Evolutionary conservation across 2,888 invertebrate species (phyloP).

Genomic region (Epiblema foenella): DNA sequence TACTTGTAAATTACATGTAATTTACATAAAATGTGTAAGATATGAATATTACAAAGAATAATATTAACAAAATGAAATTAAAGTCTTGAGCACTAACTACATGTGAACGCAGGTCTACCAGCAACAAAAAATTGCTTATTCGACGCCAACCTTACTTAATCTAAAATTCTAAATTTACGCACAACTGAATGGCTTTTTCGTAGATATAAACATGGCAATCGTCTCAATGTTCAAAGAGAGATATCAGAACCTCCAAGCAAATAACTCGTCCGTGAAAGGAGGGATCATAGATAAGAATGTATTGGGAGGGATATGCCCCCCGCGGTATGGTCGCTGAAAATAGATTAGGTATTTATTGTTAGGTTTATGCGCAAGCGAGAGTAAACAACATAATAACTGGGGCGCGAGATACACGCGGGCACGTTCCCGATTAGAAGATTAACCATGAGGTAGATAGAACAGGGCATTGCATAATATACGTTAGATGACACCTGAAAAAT

Average conservation of each 20-base stretch:
- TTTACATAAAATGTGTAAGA: too few species aligned
- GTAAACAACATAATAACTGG: constrained; percentile 13
- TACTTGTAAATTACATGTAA: too few species aligned
- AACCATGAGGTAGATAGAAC: background rate
- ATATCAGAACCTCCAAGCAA: background rate
- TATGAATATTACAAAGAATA: too few species aligned
- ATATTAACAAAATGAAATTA: too few species aligned
- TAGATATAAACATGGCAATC: constrained; percentile 4
- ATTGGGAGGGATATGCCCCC: too few species aligned
- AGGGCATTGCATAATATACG: too few species aligned
- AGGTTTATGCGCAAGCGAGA: background rate
- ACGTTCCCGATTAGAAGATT: background rate
- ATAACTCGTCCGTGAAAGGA: constrained; percentile 11
- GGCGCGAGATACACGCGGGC: background rate
- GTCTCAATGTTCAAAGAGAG: constrained; percentile 9
- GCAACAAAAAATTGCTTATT: too few species aligned
- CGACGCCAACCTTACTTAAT: background rate
- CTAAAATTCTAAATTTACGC: constrained; percentile 7
- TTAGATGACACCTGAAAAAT: too few species aligned
- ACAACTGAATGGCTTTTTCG: constrained; percentile 14
- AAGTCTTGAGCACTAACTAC: too few species aligned
- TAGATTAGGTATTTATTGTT: constrained; percentile 10
- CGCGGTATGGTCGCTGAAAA: background rate
- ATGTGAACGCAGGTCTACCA: too few species aligned
- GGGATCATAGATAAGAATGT: too few species aligned